A percentile compares a stretch with the other conserved stretches of the same genome.
Conservation (phyloP, 1,140 invertebrate genomes). For the Atopsyche davidsoni region DNA sequence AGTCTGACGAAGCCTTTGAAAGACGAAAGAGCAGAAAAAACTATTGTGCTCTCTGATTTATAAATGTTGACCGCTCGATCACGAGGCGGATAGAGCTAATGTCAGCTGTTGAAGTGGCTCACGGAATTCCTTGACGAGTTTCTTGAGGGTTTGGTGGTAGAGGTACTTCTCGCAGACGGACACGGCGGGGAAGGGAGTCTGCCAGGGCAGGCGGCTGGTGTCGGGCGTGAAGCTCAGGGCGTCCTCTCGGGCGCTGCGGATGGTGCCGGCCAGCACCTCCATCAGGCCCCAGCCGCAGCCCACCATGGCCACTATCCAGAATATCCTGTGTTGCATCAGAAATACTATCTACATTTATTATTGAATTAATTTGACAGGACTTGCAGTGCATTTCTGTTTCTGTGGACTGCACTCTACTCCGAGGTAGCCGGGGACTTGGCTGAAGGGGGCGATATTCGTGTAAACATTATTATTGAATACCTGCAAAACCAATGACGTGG, state of each 20-base stretch:
- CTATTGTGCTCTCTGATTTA: no score
- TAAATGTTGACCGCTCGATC: no score
- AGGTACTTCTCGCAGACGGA: conserved; percentile 48
- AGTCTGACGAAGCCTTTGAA: no score
- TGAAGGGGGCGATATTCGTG: no score
- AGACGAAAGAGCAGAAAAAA: no score
- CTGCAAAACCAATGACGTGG: conserved; percentile 12
- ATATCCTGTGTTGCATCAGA: conserved; percentile 36
- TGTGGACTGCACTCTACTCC: no score
- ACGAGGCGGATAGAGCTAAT: no score
- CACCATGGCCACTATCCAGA: conserved; percentile 40
- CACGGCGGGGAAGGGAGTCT: conserved; percentile 52
- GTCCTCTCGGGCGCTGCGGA: conserved; percentile 34
- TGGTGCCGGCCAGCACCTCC: conserved; percentile 36
- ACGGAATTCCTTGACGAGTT: conserved; percentile 33
- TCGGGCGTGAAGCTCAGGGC: conserved; percentile 50
- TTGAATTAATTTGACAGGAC: no score
- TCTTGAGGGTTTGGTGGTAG: conserved; percentile 33
- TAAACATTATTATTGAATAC: no score
- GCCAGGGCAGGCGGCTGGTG: conserved; percentile 49
- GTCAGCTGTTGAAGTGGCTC: conserved; percentile 15
- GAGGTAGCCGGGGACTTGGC: no score
- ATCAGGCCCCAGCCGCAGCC: conserved; percentile 37
- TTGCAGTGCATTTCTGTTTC: no score
- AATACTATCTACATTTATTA: no score